These are phyloP conservation scores for Germaria angustata DNA, from an alignment of 2,888 invertebrate genomes.

Conservation along the genomic window DNA sequence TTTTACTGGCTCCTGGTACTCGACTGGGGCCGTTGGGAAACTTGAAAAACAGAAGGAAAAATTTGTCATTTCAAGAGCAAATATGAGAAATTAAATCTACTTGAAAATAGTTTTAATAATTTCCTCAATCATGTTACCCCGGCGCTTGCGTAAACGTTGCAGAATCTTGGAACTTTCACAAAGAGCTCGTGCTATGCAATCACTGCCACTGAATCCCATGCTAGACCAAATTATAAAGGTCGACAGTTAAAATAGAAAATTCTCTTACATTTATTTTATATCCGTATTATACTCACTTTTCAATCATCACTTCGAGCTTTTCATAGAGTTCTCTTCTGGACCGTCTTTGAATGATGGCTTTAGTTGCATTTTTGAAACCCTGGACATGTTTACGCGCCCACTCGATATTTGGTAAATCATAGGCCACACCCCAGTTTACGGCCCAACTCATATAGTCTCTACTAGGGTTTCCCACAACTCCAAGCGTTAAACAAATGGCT, in stretches of 20 bases:
- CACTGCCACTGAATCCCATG: slow-evolving; percentile 87
- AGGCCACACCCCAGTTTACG: slow-evolving; percentile 87
- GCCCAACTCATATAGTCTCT: slow-evolving; percentile 84
- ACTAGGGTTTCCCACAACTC: slow-evolving; percentile 82
- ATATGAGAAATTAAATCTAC: slow-evolving; percentile 80
- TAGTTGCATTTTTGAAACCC: slow-evolving; percentile 72
- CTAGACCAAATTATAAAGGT: slow-evolving; percentile 78
- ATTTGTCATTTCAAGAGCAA: neutral
- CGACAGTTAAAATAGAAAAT: too few species aligned
- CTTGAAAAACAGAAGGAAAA: slow-evolving; percentile 32
- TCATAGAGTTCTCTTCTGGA: slow-evolving; percentile 85
- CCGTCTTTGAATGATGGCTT: slow-evolving; percentile 80
- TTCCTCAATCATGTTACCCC: slow-evolving; percentile 85
- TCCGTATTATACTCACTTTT: slow-evolving; percentile 82
- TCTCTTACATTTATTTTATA: neutral
- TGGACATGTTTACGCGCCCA: slow-evolving; percentile 80
- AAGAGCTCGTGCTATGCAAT: slow-evolving; percentile 86
- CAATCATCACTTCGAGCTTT: slow-evolving; percentile 85
- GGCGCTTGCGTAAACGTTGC: slow-evolving; percentile 80
- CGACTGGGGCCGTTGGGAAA: slow-evolving; percentile 69
- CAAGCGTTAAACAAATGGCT: slow-evolving; percentile 84
- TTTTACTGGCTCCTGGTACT: slow-evolving; percentile 79
- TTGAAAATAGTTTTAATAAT: slow-evolving; percentile 86
- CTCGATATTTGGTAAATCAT: slow-evolving; percentile 82
- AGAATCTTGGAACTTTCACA: slow-evolving; percentile 87